Percentiles rank a stretch among this genome's conserved stretches.
Conservation (phyloP, 53 echinoderm and acorn worm species). For the Apostichopus leukothele region DNA sequence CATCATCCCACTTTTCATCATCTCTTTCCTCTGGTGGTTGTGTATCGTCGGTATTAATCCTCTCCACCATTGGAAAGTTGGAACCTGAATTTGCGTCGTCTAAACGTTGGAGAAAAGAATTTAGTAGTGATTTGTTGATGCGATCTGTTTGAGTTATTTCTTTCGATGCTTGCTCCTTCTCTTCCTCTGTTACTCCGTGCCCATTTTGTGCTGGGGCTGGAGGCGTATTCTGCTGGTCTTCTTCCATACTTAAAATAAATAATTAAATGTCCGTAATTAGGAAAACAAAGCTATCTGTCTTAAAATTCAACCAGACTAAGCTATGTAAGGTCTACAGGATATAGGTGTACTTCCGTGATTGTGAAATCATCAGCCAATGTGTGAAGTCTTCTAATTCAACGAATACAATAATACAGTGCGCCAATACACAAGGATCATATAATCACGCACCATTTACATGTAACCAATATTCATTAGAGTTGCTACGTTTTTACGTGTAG, state of each 20-base stretch:
- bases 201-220: slow-evolving; percentile 25
- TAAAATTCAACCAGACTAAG: too few species aligned
- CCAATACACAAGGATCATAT: background rate
- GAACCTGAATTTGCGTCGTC: slow-evolving; percentile 66
- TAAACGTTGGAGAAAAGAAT: slow-evolving; percentile 77
- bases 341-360: background rate
- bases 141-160: slow-evolving; percentile 81
- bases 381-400: too few species aligned
- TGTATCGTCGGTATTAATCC: slow-evolving; percentile 41
- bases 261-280: background rate
- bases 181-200: background rate
- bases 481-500: too few species aligned
- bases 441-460: background rate
- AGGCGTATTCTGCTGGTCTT: background rate
- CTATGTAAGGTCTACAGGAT: too few species aligned
- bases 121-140: slow-evolving; percentile 78
- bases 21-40: slow-evolving; percentile 38
- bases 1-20: slow-evolving; percentile 15
- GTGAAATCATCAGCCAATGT: background rate
- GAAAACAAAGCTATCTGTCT: too few species aligned
- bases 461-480: too few species aligned
- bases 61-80: slow-evolving; percentile 55
- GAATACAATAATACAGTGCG: background rate
- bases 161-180: slow-evolving; percentile 26
- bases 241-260: background rate